These are phyloP conservation scores for Caenorhabditis becei DNA, from an alignment of 2,888 invertebrate genomes.

Conservation along the genomic window DNA sequence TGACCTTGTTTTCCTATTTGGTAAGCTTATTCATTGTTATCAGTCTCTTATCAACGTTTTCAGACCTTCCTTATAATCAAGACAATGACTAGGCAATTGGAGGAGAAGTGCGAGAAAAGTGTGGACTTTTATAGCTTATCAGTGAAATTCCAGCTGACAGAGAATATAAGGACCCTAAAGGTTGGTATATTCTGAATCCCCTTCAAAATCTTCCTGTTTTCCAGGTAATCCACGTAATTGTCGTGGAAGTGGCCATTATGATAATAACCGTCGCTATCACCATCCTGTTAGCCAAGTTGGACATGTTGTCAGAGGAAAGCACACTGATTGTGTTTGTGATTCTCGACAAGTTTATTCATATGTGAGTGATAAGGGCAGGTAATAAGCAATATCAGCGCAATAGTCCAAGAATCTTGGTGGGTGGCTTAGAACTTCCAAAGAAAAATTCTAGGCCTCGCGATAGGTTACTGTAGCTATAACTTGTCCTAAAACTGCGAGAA, in stretches of 20 bases:
- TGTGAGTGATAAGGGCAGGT: conserved; percentile 26
- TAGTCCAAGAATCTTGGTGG: too few species aligned
- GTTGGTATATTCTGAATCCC: background rate
- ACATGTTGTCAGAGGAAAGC: background rate
- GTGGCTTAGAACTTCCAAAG: too few species aligned
- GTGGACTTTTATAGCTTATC: conserved; percentile 42
- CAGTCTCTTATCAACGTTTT: background rate
- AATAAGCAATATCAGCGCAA: too few species aligned
- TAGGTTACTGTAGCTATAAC: too few species aligned
- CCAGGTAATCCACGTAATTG: conserved; percentile 29
- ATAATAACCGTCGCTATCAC: conserved; percentile 10
- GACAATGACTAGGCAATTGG: conserved; percentile 9
- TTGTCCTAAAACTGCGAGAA: too few species aligned
- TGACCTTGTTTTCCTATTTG: conserved; percentile 16
- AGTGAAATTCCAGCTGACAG: conserved; percentile 39
- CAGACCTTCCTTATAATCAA: conserved; percentile 13
- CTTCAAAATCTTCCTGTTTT: background rate
- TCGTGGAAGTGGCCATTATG: conserved; percentile 26
- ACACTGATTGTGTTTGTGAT: conserved; percentile 33
- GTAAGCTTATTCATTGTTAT: conserved; percentile 8
- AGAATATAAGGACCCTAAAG: conserved; percentile 25
- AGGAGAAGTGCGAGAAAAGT: conserved; percentile 21
- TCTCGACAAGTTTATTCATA: conserved; percentile 36
- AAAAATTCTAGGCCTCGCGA: too few species aligned
- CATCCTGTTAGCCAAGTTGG: conserved; percentile 13